Conservation (phyloP, 2,888 invertebrate species). For the Pyrgus malvae region DNA sequence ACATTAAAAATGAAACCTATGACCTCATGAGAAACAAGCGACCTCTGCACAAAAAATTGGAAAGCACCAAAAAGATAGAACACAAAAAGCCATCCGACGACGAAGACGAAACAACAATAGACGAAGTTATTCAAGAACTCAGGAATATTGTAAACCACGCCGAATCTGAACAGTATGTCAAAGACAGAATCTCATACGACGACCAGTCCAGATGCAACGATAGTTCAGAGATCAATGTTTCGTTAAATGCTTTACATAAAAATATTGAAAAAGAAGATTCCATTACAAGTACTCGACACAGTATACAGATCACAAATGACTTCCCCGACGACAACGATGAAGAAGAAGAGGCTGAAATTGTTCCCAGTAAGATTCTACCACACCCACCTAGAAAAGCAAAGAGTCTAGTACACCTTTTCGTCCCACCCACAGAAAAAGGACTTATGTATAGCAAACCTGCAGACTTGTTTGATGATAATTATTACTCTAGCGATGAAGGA, state of each 20-base stretch:
- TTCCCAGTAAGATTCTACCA: conserved; percentile 89
- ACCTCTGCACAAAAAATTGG: conserved; percentile 64
- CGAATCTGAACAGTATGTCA: conserved; percentile 85
- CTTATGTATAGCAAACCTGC: conserved; percentile 78
- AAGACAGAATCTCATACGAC: conserved; percentile 58
- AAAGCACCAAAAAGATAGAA: conserved; percentile 51
- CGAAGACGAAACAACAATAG: conserved; percentile 91
- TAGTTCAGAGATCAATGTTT: conserved; percentile 67
- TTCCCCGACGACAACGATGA: conserved; percentile 74
- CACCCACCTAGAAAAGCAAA: conserved; percentile 90
- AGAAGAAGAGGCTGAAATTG: conserved; percentile 85
- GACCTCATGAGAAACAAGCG: conserved; percentile 72
- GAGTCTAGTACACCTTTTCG: conserved; percentile 86
- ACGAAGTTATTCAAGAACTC: conserved; percentile 93
- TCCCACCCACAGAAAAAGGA: conserved; percentile 83
- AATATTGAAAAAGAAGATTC: conserved; percentile 76
- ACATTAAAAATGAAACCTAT: conserved; percentile 81
- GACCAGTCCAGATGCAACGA: conserved; percentile 64
- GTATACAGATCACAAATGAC: conserved; percentile 73
- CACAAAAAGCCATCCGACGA: conserved; percentile 79
- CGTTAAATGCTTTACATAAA: conserved; percentile 56
- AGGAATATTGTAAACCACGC: conserved; percentile 93
- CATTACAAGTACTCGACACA: conserved; percentile 77
- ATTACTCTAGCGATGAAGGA: conserved; percentile 84
- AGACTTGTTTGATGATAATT: conserved; percentile 78